phyloP scores from a whole-genome alignment of 2,888 invertebrate genomes.

The Hetaerina titia region DNA sequence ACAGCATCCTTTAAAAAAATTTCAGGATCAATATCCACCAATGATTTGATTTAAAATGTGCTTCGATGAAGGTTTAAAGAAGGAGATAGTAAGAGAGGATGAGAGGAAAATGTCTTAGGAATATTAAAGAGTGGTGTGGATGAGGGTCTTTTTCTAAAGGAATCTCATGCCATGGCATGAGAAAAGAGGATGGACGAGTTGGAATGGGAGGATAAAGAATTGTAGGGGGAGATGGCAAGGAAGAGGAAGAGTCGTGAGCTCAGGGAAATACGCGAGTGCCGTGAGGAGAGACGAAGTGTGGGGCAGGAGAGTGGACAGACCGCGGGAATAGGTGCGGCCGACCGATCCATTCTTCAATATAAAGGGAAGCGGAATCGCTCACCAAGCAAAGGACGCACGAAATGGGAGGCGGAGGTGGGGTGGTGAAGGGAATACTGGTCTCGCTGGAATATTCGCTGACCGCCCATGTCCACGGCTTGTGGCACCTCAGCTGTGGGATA shows the following conservation, averaged over 20 bases:
- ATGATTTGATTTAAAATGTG: too few relatives aligned
- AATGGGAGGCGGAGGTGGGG: not conserved
- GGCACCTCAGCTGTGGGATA: not conserved
- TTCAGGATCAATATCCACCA: too few relatives aligned
- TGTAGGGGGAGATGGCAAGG: not conserved
- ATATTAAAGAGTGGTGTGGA: too few relatives aligned
- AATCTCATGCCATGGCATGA: too few relatives aligned
- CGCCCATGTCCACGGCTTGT: not conserved
- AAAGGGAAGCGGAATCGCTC: conserved; percentile 47
- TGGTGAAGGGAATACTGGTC: not conserved
- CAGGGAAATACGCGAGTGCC: not conserved
- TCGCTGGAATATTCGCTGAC: not conserved
- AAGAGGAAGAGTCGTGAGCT: not conserved
- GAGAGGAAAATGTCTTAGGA: too few relatives aligned
- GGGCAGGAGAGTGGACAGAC: not conserved
- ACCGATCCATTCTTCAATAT: conserved; percentile 41
- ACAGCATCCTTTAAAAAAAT: too few relatives aligned
- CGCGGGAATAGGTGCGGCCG: not conserved
- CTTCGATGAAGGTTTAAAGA: too few relatives aligned
- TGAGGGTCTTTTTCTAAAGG: too few relatives aligned
- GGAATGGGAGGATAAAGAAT: not conserved
- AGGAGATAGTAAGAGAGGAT: too few relatives aligned
- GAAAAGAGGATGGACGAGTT: not conserved
- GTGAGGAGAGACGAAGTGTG: not conserved
- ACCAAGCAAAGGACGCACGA: conserved; percentile 41